Percentiles rank a stretch among this genome's conserved stretches.
phyloP scores from a whole-genome alignment of 2,888 invertebrate genomes.

The Limenitis camilla region DNA sequence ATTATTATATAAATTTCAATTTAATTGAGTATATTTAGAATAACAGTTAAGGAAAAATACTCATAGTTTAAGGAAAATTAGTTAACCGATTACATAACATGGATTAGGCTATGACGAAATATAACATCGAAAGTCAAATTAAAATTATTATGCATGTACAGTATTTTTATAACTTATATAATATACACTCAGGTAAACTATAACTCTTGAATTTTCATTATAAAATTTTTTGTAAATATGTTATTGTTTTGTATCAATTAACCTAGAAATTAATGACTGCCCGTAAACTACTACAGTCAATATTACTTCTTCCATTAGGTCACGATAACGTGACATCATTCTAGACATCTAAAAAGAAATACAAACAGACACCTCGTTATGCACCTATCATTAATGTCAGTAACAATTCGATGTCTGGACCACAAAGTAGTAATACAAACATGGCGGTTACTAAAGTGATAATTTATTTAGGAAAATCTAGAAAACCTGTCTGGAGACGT shows the following conservation, averaged over 20 bases:
- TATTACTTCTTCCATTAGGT: slow-evolving; percentile 33
- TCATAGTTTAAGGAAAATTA: no score
- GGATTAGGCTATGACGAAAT: no score
- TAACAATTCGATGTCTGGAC: slow-evolving; percentile 10
- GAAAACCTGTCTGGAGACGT: slow-evolving; percentile 14
- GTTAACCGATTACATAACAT: no score
- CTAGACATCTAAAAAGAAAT: slow-evolving; percentile 33
- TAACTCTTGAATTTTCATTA: background rate
- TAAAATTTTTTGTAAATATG: background rate
- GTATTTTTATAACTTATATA: no score
- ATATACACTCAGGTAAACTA: no score
- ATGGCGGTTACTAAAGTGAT: slow-evolving; percentile 15
- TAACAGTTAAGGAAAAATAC: no score
- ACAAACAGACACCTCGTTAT: slow-evolving; percentile 27
- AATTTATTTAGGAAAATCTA: slow-evolving; percentile 14
- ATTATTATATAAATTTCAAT: no score
- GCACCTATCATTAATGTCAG: slow-evolving; percentile 17
- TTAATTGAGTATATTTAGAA: no score
- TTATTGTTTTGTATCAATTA: background rate
- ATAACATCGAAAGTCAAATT: no score
- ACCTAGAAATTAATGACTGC: background rate
- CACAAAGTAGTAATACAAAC: slow-evolving; percentile 5
- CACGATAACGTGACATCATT: slow-evolving; percentile 45
- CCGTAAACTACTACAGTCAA: slow-evolving; percentile 26
- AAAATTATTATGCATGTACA: no score